phyloP scores from a whole-genome alignment of 2,113 vertebrate species.

The Pycnonotus jocosus region DNA sequence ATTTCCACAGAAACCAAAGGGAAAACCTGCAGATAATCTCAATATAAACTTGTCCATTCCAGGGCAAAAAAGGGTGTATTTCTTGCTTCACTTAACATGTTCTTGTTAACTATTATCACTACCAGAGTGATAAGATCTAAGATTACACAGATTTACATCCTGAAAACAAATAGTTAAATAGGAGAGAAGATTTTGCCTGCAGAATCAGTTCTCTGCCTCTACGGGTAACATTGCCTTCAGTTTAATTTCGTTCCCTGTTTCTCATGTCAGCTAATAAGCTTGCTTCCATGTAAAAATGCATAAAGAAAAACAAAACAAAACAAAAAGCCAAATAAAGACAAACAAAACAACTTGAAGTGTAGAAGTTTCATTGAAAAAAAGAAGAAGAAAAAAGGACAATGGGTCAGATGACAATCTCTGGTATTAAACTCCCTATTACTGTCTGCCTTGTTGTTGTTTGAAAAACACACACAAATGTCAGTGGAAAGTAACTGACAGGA shows the following conservation, averaged over 20 bases:
- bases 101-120: not conserved
- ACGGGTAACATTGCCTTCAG: not conserved
- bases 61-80: not conserved
- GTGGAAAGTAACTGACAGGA: not conserved
- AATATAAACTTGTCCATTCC: not conserved
- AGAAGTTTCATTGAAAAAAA: not conserved
- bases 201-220: not conserved
- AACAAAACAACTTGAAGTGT: not conserved
- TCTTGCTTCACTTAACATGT: not conserved
- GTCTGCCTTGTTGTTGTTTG: not conserved
- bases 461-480: not conserved
- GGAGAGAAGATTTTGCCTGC: not conserved
- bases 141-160: not conserved
- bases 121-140: not conserved
- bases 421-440: not conserved
- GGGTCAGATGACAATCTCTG: not conserved
- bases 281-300: not conserved
- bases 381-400: not conserved
- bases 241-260: not conserved
- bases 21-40: not conserved
- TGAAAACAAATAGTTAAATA: not conserved
- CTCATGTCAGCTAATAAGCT: not conserved
- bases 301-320: not conserved
- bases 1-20: not conserved
- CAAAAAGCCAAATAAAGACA: not conserved